A percentile compares a stretch with the other conserved stretches of the same genome.
These are phyloP conservation scores for Drosophila leonis DNA, from an alignment of 2,888 invertebrate species.

Conservation along the genomic window DNA sequence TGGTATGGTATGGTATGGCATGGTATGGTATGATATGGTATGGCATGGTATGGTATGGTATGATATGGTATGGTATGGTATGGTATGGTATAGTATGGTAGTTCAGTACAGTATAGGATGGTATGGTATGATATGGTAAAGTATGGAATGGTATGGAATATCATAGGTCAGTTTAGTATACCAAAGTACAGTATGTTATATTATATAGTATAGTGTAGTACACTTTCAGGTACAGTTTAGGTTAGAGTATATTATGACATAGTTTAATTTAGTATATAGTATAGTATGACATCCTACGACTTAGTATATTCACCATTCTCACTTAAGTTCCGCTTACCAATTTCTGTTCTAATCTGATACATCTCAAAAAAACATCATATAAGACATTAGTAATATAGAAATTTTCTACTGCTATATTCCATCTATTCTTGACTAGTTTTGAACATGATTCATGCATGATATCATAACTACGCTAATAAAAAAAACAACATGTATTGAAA, in stretches of 20 bases:
- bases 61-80: background rate
- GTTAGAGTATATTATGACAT: background rate
- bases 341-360: background rate
- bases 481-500: too few relatives aligned
- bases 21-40: too few relatives aligned
- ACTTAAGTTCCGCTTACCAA: background rate
- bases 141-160: background rate
- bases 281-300: background rate
- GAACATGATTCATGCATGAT: conserved; percentile 13
- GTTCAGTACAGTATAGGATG: background rate
- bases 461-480: conserved; percentile 3
- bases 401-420: background rate
- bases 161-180: background rate
- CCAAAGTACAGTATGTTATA: background rate
- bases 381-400: background rate
- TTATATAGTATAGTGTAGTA: background rate
- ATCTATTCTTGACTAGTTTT: background rate
- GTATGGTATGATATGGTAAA: background rate
- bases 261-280: background rate
- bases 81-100: background rate
- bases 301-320: too few relatives aligned
- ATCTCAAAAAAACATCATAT: background rate
- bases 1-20: too few relatives aligned
- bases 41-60: too few relatives aligned
- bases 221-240: background rate